Percentiles rank a stretch among this genome's conserved stretches.
Conservation (phyloP, 2,888 invertebrate genomes). For the Nezara viridula region DNA sequence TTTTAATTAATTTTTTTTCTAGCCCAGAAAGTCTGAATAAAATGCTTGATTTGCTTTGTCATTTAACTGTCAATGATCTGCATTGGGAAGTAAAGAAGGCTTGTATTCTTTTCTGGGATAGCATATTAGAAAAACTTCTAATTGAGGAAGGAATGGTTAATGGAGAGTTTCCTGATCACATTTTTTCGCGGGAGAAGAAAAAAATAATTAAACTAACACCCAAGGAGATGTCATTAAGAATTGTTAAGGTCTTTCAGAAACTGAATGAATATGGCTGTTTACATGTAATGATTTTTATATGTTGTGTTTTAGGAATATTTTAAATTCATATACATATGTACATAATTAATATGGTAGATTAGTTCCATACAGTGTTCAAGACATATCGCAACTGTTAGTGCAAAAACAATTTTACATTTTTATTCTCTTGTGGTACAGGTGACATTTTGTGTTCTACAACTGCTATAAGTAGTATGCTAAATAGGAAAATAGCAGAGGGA, state of each 20-base stretch:
- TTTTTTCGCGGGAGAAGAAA: slow-evolving; percentile 82
- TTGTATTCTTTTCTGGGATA: slow-evolving; percentile 80
- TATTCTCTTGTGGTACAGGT: no score
- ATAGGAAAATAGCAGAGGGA: no score
- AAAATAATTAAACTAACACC: slow-evolving; percentile 83
- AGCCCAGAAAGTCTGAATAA: slow-evolving; percentile 14
- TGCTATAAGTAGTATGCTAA: no score
- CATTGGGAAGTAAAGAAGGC: slow-evolving; percentile 87
- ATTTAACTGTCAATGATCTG: slow-evolving; percentile 72
- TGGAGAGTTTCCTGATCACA: slow-evolving; percentile 82
- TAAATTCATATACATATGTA: background rate
- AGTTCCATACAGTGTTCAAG: no score
- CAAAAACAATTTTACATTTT: no score
- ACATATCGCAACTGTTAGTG: no score
- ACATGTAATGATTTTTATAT: slow-evolving; percentile 70
- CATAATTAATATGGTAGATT: no score
- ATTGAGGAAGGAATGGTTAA: slow-evolving; percentile 83
- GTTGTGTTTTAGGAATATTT: background rate
- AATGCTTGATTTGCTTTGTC: slow-evolving; percentile 59
- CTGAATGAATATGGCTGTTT: slow-evolving; percentile 80
- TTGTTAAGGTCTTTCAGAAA: slow-evolving; percentile 78
- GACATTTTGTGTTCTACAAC: no score
- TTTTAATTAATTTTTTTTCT: background rate
- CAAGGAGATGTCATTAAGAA: slow-evolving; percentile 76
- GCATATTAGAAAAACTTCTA: slow-evolving; percentile 76